phyloP scores from a whole-genome alignment of 2,797 vertebrate genomes.

The Apodemus agrarius region DNA sequence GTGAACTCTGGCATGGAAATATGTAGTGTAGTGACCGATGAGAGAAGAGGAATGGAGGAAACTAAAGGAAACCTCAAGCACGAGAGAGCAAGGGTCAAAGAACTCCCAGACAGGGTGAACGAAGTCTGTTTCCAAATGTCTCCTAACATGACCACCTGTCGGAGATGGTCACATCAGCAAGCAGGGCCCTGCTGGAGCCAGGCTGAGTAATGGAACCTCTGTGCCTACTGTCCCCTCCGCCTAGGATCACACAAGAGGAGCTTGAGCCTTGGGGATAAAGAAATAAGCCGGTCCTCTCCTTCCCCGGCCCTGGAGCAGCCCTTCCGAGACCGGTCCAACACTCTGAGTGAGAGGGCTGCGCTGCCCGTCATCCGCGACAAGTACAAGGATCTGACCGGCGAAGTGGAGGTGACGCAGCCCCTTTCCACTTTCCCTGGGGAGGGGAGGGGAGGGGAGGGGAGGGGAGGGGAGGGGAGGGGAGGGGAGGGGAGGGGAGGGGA shows the following conservation, averaged over 20 bases:
- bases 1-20: neutral
- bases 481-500: neutral
- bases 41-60: neutral
- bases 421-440: neutral
- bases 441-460: neutral
- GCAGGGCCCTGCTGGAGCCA: neutral
- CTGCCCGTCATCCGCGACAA: slow-evolving; percentile 98
- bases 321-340: slow-evolving; percentile 96
- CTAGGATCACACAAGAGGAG: slow-evolving; percentile 98
- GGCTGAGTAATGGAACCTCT: slow-evolving; percentile 22
- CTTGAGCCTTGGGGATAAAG: slow-evolving; percentile 97
- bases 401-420: slow-evolving; percentile 93
- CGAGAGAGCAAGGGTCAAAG: neutral
- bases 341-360: slow-evolving; percentile 94
- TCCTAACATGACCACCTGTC: neutral
- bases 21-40: neutral
- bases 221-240: neutral
- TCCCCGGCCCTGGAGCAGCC: slow-evolving; percentile 92
- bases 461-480: neutral
- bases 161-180: neutral
- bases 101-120: neutral
- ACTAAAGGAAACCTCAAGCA: neutral
- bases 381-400: slow-evolving; percentile 98
- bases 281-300: slow-evolving; percentile 92
- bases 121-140: neutral